Evolutionary conservation across 2,888 invertebrate species (phyloP).

Genomic region (Pachymerium ferrugineum): DNA sequence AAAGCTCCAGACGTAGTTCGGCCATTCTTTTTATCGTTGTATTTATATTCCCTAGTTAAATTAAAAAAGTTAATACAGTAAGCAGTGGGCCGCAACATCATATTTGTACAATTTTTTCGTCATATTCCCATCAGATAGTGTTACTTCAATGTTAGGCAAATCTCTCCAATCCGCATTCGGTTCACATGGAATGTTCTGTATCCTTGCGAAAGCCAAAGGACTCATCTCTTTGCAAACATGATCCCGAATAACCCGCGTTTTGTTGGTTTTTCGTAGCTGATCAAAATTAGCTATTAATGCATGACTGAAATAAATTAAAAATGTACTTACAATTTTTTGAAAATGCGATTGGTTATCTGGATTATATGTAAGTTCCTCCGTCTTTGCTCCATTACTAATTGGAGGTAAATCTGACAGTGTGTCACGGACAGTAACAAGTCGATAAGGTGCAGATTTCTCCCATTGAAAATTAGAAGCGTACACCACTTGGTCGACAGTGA

Average conservation of each 20-base stretch:
- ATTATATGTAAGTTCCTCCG: slow-evolving; percentile 64
- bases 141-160: slow-evolving; percentile 68
- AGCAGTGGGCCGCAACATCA: too few species aligned
- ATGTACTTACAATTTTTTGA: slow-evolving; percentile 55
- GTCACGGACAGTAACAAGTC: slow-evolving; percentile 73
- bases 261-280: slow-evolving; percentile 58
- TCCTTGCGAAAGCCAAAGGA: slow-evolving; percentile 68
- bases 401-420: slow-evolving; percentile 75
- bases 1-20: slow-evolving; percentile 51
- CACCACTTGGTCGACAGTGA: slow-evolving; percentile 57
- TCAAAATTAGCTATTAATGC: neutral
- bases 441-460: slow-evolving; percentile 64
- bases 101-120: slow-evolving; percentile 56
- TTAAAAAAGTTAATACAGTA: neutral
- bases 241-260: slow-evolving; percentile 58
- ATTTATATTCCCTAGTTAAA: slow-evolving; percentile 53
- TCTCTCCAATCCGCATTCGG: slow-evolving; percentile 81
- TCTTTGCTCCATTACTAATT: slow-evolving; percentile 65
- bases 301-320: slow-evolving; percentile 32
- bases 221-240: slow-evolving; percentile 82
- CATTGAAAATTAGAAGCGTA: slow-evolving; percentile 55
- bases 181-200: slow-evolving; percentile 65
- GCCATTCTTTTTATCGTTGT: slow-evolving; percentile 55
- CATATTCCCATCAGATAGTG: slow-evolving; percentile 64
- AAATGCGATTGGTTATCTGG: slow-evolving; percentile 67